Evolutionary conservation across 1,140 invertebrate species (phyloP).

Genomic region (Cyphomyrmex costatus): DNA sequence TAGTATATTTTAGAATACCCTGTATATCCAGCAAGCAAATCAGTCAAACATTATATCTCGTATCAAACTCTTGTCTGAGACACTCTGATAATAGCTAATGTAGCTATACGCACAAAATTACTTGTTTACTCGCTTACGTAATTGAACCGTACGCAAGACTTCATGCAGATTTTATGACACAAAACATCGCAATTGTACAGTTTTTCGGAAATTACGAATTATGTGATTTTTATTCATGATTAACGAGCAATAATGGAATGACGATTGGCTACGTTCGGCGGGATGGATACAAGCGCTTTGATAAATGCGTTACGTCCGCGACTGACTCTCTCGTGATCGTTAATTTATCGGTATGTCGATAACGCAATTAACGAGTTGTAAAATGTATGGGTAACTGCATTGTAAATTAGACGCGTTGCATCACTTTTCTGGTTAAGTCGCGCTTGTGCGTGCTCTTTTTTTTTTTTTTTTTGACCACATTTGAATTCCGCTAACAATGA

Average conservation of each 20-base stretch:
- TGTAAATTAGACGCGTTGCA: slow-evolving; percentile 51
- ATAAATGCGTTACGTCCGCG: slow-evolving; percentile 18
- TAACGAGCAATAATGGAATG: not conserved
- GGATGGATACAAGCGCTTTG: not conserved
- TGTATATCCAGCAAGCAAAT: not conserved
- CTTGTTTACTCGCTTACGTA: slow-evolving; percentile 15
- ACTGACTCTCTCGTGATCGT: slow-evolving; percentile 19
- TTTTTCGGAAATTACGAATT: slow-evolving; percentile 22
- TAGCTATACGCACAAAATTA: not conserved
- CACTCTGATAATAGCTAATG: slow-evolving; percentile 35
- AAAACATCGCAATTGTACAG: not conserved
- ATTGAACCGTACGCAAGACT: not conserved
- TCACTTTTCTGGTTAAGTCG: slow-evolving; percentile 13
- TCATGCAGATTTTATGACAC: not conserved
- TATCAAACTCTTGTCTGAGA: slow-evolving; percentile 25
- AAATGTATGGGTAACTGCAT: slow-evolving; percentile 30
- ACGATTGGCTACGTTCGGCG: not conserved
- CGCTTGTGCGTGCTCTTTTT: not conserved
- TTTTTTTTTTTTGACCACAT: not conserved
- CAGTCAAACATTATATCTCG: not conserved
- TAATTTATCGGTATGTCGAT: slow-evolving; percentile 60
- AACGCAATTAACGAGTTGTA: slow-evolving; percentile 59
- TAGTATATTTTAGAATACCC: not conserved
- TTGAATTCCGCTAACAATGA: slow-evolving; percentile 18
- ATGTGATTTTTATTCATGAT: slow-evolving; percentile 1